Conservation (phyloP, 1,140 invertebrate species). For the Homarus americanus region DNA sequence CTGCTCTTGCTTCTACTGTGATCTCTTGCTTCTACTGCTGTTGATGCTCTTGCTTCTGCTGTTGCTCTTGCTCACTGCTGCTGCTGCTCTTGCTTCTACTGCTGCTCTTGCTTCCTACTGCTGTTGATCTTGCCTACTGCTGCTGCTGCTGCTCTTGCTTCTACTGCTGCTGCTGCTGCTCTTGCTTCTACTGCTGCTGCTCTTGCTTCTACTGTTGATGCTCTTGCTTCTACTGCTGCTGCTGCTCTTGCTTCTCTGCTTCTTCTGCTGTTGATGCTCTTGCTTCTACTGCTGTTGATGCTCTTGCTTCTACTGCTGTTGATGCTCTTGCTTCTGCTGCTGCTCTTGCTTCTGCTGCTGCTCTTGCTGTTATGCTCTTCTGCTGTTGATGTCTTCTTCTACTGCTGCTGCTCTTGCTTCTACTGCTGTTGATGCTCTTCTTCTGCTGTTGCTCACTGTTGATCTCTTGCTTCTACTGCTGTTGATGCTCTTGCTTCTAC, state of each 20-base stretch:
- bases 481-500: not conserved
- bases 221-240: not conserved
- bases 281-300: not conserved
- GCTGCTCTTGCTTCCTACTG: not conserved
- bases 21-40: not conserved
- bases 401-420: not conserved
- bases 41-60: not conserved
- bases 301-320: not conserved
- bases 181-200: not conserved
- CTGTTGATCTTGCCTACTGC: not conserved
- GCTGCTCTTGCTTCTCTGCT: not conserved
- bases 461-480: not conserved
- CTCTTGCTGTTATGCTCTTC: not conserved
- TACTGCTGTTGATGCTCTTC: not conserved
- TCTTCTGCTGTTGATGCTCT: not conserved
- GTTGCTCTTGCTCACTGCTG: not conserved
- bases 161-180: not conserved
- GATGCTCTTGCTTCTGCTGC: not conserved
- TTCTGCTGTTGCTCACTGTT: not conserved
- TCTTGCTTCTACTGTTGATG: not conserved
- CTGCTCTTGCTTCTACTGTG: not conserved
- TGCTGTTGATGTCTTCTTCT: not conserved
- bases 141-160: not conserved
- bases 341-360: not conserved
- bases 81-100: not conserved